A percentile compares a stretch with the other conserved stretches of the same genome.
Evolutionary conservation across 2,888 invertebrate genomes (phyloP).

Genomic region (Cryptocheilus praepositus): DNA sequence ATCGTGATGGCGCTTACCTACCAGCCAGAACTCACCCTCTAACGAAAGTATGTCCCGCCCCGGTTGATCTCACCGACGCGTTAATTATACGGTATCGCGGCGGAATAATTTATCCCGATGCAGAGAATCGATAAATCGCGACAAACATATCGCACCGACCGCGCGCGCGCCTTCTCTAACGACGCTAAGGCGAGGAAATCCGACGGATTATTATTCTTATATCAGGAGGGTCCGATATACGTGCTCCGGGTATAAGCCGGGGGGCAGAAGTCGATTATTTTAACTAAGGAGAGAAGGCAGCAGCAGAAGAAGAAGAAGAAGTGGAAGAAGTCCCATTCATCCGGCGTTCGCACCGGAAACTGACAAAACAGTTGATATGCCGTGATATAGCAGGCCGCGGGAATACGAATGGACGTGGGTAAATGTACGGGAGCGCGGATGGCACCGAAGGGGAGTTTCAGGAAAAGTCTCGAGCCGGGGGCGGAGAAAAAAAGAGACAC

Average conservation of each 20-base stretch:
- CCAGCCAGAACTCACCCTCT: too few relatives aligned
- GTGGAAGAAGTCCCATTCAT: constrained; percentile 71
- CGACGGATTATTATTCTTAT: constrained; percentile 49
- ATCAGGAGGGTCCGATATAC: constrained; percentile 33
- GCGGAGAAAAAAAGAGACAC: constrained; percentile 21
- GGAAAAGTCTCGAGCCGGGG: constrained; percentile 45
- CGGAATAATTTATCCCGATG: too few relatives aligned
- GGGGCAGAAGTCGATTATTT: constrained; percentile 46
- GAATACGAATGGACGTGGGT: constrained; percentile 65
- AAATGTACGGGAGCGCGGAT: constrained; percentile 51
- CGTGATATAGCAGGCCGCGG: constrained; percentile 61
- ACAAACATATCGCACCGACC: too few relatives aligned
- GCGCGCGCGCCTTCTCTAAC: constrained; percentile 1
- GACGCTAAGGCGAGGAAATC: constrained; percentile 10
- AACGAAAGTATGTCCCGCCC: too few relatives aligned
- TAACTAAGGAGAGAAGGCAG: constrained; percentile 37
- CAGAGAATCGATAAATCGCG: too few relatives aligned
- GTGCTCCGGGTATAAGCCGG: background rate
- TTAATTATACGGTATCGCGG: too few relatives aligned
- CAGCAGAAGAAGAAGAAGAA: constrained; percentile 38
- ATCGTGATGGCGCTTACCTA: too few relatives aligned
- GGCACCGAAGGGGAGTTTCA: constrained; percentile 41
- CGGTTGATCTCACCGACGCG: too few relatives aligned
- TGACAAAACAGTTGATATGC: constrained; percentile 74
- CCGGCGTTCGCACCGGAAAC: constrained; percentile 58